Evolutionary conservation across 2,797 vertebrate species (phyloP).

Genomic region (Sciurus vulgaris): DNA sequence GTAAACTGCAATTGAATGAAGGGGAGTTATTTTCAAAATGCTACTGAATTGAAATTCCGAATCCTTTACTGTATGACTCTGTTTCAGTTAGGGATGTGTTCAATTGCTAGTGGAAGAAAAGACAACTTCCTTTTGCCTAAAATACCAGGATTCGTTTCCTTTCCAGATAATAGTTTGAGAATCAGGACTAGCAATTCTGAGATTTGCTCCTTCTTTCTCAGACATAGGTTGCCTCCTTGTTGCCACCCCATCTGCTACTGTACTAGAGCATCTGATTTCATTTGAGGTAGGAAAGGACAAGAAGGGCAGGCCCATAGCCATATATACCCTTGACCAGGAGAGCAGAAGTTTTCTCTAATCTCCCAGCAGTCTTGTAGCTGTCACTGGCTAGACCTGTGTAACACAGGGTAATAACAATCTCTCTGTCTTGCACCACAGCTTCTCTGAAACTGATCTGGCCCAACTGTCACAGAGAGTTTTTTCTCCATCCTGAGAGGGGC

Average conservation of each 20-base stretch:
- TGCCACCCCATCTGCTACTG: accelerated
- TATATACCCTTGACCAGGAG: background rate
- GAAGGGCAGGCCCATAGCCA: background rate
- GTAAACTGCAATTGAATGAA: background rate
- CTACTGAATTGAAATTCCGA: background rate
- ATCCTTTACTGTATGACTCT: background rate
- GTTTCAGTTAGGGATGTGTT: background rate
- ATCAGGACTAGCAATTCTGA: background rate
- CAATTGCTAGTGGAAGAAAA: background rate
- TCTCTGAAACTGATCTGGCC: background rate
- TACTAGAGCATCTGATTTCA: background rate
- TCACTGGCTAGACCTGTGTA: background rate
- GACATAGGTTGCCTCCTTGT: background rate
- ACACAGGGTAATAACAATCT: background rate
- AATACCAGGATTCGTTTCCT: background rate
- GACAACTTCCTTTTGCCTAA: background rate
- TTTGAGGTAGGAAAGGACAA: background rate
- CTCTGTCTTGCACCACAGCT: background rate
- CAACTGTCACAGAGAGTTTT: too few relatives aligned
- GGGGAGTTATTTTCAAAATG: background rate
- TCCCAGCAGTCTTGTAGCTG: background rate
- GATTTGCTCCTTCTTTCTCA: background rate
- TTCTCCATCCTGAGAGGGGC: background rate
- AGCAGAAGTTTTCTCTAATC: background rate
- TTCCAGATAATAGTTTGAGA: background rate